A percentile compares a stretch with the other conserved stretches of the same genome.
Evolutionary conservation across 1,140 invertebrate species (phyloP).

Genomic region (Adoxophyes honmai): DNA sequence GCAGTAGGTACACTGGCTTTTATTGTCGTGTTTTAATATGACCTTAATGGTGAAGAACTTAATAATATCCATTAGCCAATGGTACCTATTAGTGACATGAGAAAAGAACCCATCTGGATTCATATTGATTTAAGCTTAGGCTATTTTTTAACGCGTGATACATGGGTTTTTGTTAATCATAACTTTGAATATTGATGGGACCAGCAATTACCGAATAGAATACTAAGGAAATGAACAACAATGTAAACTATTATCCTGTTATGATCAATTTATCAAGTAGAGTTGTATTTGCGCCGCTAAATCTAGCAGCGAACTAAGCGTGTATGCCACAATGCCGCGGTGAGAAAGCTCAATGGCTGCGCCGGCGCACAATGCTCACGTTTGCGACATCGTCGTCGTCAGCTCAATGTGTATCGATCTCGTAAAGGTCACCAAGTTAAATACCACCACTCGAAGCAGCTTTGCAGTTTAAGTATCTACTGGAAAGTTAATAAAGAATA

Average conservation of each 20-base stretch:
- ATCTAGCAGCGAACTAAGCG: conserved; percentile 55
- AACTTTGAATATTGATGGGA: too few relatives aligned
- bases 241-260: not conserved
- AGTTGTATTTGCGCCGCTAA: conserved; percentile 36
- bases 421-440: conserved; percentile 28
- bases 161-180: too few relatives aligned
- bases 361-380: conserved; percentile 37
- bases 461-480: not conserved
- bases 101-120: too few relatives aligned
- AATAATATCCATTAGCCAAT: too few relatives aligned
- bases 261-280: not conserved
- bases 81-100: too few relatives aligned
- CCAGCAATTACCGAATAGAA: too few relatives aligned
- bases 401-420: conserved; percentile 30
- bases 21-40: not conserved
- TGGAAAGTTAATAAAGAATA: too few relatives aligned
- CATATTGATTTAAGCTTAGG: too few relatives aligned
- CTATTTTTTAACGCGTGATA: too few relatives aligned
- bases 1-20: not conserved
- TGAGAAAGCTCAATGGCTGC: conserved; percentile 53
- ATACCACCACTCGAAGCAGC: conserved; percentile 12
- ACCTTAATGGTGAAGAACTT: too few relatives aligned
- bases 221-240: too few relatives aligned
- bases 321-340: conserved; percentile 53
- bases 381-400: conserved; percentile 52